Conservation (phyloP, 1,140 invertebrate genomes). For the Helicoverpa armigera region DNA sequence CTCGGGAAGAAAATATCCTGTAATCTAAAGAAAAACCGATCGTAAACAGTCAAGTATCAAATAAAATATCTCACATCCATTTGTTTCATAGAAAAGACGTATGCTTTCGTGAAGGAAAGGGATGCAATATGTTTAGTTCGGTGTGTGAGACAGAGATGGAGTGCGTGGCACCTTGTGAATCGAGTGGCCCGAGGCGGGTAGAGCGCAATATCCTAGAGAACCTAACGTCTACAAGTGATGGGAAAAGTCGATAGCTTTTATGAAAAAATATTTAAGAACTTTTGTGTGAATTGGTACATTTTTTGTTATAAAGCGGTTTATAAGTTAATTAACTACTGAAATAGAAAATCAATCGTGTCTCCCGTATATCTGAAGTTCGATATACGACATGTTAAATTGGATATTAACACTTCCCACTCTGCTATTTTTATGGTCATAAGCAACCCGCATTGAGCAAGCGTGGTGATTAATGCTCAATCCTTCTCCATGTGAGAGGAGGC, state of each 20-base stretch:
- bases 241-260: slow-evolving; percentile 9
- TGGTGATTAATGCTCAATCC: too few species aligned
- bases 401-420: too few species aligned
- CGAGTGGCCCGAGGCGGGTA: slow-evolving; percentile 33
- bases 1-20: neutral
- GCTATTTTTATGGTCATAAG: too few species aligned
- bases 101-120: slow-evolving; percentile 1
- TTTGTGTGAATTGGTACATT: neutral
- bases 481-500: too few species aligned
- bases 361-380: too few species aligned
- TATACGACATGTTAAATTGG: too few species aligned
- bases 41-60: slow-evolving; percentile 21
- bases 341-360: too few species aligned
- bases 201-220: slow-evolving; percentile 41
- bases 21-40: neutral
- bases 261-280: neutral
- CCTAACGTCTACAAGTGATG: neutral
- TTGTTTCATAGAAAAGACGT: slow-evolving; percentile 40
- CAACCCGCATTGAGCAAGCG: too few species aligned
- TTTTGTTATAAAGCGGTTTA: neutral
- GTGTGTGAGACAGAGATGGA: slow-evolving; percentile 18
- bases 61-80: slow-evolving; percentile 33
- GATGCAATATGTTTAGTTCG: neutral
- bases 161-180: slow-evolving; percentile 24
- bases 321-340: too few species aligned